phyloP scores from a whole-genome alignment of 2,797 vertebrate genomes.

The Cottoperca gobio region DNA sequence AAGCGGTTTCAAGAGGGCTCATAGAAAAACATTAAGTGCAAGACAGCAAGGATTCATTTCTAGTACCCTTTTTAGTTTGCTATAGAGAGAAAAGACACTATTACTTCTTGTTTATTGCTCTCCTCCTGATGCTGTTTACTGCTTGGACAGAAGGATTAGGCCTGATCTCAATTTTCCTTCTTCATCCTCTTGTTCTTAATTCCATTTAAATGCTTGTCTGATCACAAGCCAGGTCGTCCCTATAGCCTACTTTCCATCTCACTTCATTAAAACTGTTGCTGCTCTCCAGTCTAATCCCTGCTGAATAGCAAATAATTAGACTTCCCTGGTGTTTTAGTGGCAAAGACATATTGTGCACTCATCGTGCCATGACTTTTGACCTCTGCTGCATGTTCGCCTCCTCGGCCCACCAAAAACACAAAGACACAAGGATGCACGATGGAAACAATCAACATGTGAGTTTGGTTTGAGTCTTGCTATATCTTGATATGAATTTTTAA shows the following conservation, averaged over 20 bases:
- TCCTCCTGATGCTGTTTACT: constrained; percentile 55
- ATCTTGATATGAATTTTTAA: background rate
- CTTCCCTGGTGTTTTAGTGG: constrained; percentile 35
- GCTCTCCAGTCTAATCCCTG: constrained; percentile 59
- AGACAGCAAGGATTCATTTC: background rate
- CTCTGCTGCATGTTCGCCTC: constrained; percentile 23
- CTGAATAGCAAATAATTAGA: constrained; percentile 64
- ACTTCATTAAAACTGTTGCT: constrained; percentile 64
- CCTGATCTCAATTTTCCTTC: constrained; percentile 66
- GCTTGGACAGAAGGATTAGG: constrained; percentile 71
- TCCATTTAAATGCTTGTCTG: constrained; percentile 73
- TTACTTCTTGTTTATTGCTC: constrained; percentile 46
- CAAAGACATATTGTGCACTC: constrained; percentile 7
- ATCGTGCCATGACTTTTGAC: constrained; percentile 40
- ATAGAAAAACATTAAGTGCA: constrained; percentile 5
- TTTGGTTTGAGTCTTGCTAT: background rate
- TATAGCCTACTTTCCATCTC: constrained; percentile 72
- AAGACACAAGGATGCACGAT: background rate
- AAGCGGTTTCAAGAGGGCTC: background rate
- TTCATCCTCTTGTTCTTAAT: constrained; percentile 79
- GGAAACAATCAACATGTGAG: background rate
- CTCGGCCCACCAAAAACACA: background rate
- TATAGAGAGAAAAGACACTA: constrained; percentile 9
- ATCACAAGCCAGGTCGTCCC: constrained; percentile 69
- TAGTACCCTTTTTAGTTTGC: background rate